Evolutionary conservation across 2,888 invertebrate species (phyloP).

Genomic region (Ceriagrion tenellum): DNA sequence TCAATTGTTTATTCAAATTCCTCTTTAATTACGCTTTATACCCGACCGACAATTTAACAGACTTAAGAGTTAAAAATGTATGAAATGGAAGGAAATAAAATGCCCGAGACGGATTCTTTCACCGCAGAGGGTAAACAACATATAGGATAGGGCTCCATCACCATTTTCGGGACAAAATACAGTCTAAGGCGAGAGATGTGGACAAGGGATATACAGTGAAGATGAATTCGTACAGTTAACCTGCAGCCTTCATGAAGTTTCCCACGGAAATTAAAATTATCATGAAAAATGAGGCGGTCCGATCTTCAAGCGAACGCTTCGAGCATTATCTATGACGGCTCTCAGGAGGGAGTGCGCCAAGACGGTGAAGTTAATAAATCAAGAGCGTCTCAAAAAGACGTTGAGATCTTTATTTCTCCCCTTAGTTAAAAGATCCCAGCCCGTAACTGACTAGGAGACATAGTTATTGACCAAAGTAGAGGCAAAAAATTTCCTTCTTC

Average conservation of each 20-base stretch:
- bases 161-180: too few relatives aligned
- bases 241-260: not conserved
- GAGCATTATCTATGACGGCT: not conserved
- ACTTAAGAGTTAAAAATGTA: too few relatives aligned
- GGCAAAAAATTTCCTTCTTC: not conserved
- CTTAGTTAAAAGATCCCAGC: conserved; percentile 5
- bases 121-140: too few relatives aligned
- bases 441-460: not conserved
- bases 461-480: not conserved
- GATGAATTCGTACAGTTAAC: not conserved
- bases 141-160: too few relatives aligned
- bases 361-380: not conserved
- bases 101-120: too few relatives aligned
- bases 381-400: not conserved
- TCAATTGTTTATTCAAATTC: too few relatives aligned
- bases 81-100: too few relatives aligned
- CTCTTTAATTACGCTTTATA: too few relatives aligned
- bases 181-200: too few relatives aligned
- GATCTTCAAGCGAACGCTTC: not conserved
- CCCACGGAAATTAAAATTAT: not conserved
- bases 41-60: too few relatives aligned
- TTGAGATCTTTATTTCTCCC: not conserved
- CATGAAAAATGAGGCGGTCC: not conserved
- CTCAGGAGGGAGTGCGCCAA: not conserved
- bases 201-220: not conserved